phyloP scores from a whole-genome alignment of 53 echinoderm and acorn worm species.

The Holothuria leucospilota region DNA sequence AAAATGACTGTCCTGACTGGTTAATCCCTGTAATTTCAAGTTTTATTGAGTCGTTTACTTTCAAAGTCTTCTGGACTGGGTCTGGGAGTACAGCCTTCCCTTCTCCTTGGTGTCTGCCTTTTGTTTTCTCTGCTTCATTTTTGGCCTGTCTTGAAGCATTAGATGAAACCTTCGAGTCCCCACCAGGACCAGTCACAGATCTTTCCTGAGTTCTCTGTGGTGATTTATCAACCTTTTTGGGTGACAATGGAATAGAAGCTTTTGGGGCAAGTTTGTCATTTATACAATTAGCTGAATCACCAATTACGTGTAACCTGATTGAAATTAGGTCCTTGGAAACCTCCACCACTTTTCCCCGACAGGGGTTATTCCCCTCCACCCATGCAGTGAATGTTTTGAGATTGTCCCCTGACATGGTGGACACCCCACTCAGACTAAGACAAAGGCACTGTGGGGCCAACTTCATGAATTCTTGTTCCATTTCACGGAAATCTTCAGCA shows the following conservation, averaged over 20 bases:
- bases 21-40: conserved; percentile 3
- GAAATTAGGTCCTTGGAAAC: neutral
- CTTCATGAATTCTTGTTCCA: neutral
- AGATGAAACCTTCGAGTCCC: neutral
- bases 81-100: neutral
- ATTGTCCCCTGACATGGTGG: neutral
- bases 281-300: neutral
- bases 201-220: neutral
- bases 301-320: neutral
- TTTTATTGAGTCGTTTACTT: neutral
- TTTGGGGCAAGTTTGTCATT: neutral
- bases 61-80: conserved; percentile 6
- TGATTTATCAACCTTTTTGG: neutral
- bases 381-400: neutral
- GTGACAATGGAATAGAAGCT: neutral
- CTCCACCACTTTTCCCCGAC: neutral
- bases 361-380: neutral
- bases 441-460: conserved; percentile 26
- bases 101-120: no score
- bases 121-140: no score
- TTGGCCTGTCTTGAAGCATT: no score
- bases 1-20: neutral
- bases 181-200: conserved; percentile 11
- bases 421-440: conserved; percentile 4
- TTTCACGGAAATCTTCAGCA: neutral